Evolutionary conservation across 2,888 invertebrate genomes (phyloP).

Genomic region (Hedychridium roseum): DNA sequence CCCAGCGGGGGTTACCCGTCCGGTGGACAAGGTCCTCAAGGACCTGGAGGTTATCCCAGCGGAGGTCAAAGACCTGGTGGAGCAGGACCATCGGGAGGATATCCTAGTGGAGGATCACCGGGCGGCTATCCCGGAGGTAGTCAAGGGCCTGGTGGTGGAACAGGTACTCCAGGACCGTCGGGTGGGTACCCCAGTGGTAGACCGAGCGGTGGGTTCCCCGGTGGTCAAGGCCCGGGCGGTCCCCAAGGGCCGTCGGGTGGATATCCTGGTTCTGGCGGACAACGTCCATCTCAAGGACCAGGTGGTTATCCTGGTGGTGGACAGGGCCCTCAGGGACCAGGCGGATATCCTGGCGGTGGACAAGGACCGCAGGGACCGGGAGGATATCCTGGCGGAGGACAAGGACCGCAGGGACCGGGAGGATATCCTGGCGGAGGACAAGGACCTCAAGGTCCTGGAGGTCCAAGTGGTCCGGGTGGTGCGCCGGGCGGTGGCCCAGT

Average conservation of each 20-base stretch:
- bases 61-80: constrained; percentile 46
- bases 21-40: constrained; percentile 38
- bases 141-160: constrained; percentile 27
- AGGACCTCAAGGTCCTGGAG: constrained; percentile 45
- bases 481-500: constrained; percentile 26
- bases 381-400: constrained; percentile 34
- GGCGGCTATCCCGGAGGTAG: constrained; percentile 10
- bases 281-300: constrained; percentile 32
- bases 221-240: constrained; percentile 41
- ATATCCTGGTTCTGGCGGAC: constrained; percentile 37
- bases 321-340: constrained; percentile 22
- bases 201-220: constrained; percentile 37
- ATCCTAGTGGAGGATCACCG: constrained; percentile 30
- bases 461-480: constrained; percentile 32
- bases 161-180: constrained; percentile 19
- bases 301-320: constrained; percentile 34
- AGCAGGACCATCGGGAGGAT: constrained; percentile 37
- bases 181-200: constrained; percentile 30
- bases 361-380: constrained; percentile 33
- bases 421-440: constrained; percentile 38
- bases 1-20: constrained; percentile 21
- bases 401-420: constrained; percentile 26
- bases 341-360: constrained; percentile 39
- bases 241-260: constrained; percentile 24
- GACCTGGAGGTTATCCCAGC: constrained; percentile 31